Evolutionary conservation across 1,140 invertebrate genomes (phyloP).

Genomic region (Drosophila auraria): DNA sequence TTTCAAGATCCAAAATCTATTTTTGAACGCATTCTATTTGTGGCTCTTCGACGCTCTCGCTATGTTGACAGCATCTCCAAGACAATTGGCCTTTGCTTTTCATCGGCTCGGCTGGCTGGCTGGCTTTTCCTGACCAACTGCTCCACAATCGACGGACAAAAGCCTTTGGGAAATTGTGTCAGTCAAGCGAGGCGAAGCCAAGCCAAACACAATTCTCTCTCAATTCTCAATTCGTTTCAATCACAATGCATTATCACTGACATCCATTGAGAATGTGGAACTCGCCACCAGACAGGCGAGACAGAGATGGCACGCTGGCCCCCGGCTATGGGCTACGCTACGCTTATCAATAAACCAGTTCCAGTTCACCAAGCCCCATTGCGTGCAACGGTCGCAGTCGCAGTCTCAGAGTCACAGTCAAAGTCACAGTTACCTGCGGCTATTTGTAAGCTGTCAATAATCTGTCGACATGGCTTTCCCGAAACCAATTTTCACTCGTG

Average conservation of each 20-base stretch:
- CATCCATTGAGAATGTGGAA: constrained; percentile 72
- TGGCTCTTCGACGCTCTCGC: neutral
- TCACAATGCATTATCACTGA: constrained; percentile 71
- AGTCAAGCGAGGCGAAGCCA: constrained; percentile 41
- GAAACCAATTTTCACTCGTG: constrained; percentile 69
- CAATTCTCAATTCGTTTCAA: constrained; percentile 62
- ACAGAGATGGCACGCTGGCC: constrained; percentile 10
- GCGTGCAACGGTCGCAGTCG: constrained; percentile 41
- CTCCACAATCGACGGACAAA: constrained; percentile 60
- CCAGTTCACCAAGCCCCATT: constrained; percentile 19
- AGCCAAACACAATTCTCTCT: constrained; percentile 47
- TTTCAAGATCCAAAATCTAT: neutral
- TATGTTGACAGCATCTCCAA: constrained; percentile 23
- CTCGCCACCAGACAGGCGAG: constrained; percentile 18
- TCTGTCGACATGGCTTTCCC: constrained; percentile 62
- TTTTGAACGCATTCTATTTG: constrained; percentile 10
- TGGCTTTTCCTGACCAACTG: constrained; percentile 49
- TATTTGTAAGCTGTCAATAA: constrained; percentile 73
- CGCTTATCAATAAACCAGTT: constrained; percentile 80
- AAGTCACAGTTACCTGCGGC: constrained; percentile 33
- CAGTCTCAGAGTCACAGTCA: constrained; percentile 9
- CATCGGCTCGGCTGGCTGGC: constrained; percentile 6
- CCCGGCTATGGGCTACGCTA: constrained; percentile 44
- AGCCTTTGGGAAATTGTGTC: constrained; percentile 75
- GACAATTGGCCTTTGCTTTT: constrained; percentile 43